Conservation (phyloP, 2,888 invertebrate genomes). For the Epinotia nisella region DNA sequence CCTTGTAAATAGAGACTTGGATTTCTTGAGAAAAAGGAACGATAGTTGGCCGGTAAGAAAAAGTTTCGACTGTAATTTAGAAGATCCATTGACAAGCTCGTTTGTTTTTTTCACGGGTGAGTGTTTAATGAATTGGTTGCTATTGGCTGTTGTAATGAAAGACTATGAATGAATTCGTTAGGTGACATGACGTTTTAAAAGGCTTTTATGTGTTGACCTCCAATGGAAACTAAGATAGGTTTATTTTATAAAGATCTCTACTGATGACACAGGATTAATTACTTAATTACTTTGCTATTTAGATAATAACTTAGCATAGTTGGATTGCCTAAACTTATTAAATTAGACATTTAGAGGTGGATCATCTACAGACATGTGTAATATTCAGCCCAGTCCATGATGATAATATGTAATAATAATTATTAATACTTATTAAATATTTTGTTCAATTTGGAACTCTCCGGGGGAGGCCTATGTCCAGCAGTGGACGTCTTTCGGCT, state of each 20-base stretch:
- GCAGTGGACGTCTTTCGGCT: no score
- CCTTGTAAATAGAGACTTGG: slow-evolving; percentile 15
- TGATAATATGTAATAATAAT: background rate
- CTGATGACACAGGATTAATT: slow-evolving; percentile 32
- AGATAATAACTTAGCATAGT: slow-evolving; percentile 9
- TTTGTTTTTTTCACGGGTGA: slow-evolving; percentile 49
- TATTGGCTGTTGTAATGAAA: slow-evolving; percentile 52
- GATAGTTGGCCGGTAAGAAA: slow-evolving; percentile 47
- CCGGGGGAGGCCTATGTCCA: no score
- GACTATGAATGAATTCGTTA: slow-evolving; percentile 58
- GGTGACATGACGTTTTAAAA: slow-evolving; percentile 46
- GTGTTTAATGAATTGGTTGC: slow-evolving; percentile 55
- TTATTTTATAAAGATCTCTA: slow-evolving; percentile 34
- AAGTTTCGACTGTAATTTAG: slow-evolving; percentile 63
- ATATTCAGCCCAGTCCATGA: background rate
- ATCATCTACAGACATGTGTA: background rate
- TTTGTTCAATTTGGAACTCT: no score
- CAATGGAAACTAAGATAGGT: slow-evolving; percentile 34
- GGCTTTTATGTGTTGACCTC: slow-evolving; percentile 38
- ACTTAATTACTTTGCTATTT: slow-evolving; percentile 40
- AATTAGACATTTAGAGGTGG: slow-evolving; percentile 21
- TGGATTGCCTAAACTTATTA: slow-evolving; percentile 20
- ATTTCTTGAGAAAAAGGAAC: slow-evolving; percentile 3
- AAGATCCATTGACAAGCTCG: slow-evolving; percentile 63
- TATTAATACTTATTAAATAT: no score